Conservation (phyloP, 2,113 vertebrate genomes). For the Pelobates fuscus region DNA sequence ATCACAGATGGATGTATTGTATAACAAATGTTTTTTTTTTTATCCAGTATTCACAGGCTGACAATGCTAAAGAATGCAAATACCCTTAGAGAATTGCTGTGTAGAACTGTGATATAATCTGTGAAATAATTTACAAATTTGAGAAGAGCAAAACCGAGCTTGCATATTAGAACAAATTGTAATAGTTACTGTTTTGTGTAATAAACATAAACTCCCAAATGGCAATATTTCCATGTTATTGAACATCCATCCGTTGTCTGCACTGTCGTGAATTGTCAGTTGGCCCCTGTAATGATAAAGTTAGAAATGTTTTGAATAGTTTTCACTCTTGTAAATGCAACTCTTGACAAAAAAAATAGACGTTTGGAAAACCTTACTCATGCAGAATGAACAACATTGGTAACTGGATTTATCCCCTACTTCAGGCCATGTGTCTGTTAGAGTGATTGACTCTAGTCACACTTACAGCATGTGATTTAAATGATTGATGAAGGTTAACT, state of each 20-base stretch:
- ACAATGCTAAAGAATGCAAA: constrained; percentile 32
- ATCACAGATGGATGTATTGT: constrained; percentile 41
- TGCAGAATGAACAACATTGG: too few species aligned
- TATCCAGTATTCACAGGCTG: constrained; percentile 35
- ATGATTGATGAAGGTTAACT: too few species aligned
- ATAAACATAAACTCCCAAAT: constrained; percentile 10
- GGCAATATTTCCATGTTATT: background rate
- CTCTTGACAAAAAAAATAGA: too few species aligned
- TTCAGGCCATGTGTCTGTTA: too few species aligned
- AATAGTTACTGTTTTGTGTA: constrained; percentile 9
- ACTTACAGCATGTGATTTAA: too few species aligned
- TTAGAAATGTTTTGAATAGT: too few species aligned
- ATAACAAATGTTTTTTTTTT: constrained; percentile 46
- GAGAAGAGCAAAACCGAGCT: constrained; percentile 10
- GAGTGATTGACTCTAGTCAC: too few species aligned
- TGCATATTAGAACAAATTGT: constrained; percentile 23
- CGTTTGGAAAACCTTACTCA: too few species aligned
- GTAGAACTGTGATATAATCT: constrained; percentile 42
- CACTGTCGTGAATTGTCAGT: background rate
- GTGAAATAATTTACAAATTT: constrained; percentile 35
- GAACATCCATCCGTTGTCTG: background rate
- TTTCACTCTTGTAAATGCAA: too few species aligned
- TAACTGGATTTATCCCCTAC: too few species aligned
- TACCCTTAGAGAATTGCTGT: constrained; percentile 28
- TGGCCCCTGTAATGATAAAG: too few species aligned